Evolutionary conservation across 2,888 invertebrate genomes (phyloP), one percentile per base, ranked within the genome.

Genomic region (Tetropium fuscum): DNA sequence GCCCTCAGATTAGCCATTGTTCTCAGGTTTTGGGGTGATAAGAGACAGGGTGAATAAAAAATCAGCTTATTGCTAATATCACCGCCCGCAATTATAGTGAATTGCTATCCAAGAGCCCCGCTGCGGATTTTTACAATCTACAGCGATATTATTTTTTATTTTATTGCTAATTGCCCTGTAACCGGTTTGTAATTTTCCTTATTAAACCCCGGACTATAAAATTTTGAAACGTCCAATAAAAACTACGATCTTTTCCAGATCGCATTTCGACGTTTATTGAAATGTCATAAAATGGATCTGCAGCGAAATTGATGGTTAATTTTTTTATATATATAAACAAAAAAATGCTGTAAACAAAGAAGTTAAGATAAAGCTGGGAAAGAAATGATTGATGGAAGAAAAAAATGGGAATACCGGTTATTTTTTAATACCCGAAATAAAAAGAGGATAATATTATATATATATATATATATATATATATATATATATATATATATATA

Each of bases 51-150:
- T 82, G 82, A 81, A 82, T 82, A 82, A 82, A 82, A 82, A 82
- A 82, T 82, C 81, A 81, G 81, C 82, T 82, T 81, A 82, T 81
- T 82, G 81, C 81, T 81, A 81, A 81, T 82, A 82, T 82, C 79
- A 74, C 76, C 56, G 74, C 64, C 80, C 80, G 79, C 81, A 82
- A 82, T 82, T 82, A 82, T 79, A 78, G 75, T 77, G 75, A 79
- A 76, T 78, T 74, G 76, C 76, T 59, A 63, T 55, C 53, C 70
- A 64, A 64, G 60, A 58, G 60, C 55, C 62, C 64, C 65, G 60
- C 68, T 68, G 73, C 69, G 73, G 74, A 74, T 74, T 75, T 75
- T 77, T 71, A 72, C 73, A 73, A 71, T 74, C 73, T 73, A 71
- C 72, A 63, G 62, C 55, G 69, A 71, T 74, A 73, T 78, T 76